A percentile compares a stretch with the other conserved stretches of the same genome.
Evolutionary conservation across 1,140 invertebrate species (phyloP).

Genomic region (Hylyphantes graminicola): DNA sequence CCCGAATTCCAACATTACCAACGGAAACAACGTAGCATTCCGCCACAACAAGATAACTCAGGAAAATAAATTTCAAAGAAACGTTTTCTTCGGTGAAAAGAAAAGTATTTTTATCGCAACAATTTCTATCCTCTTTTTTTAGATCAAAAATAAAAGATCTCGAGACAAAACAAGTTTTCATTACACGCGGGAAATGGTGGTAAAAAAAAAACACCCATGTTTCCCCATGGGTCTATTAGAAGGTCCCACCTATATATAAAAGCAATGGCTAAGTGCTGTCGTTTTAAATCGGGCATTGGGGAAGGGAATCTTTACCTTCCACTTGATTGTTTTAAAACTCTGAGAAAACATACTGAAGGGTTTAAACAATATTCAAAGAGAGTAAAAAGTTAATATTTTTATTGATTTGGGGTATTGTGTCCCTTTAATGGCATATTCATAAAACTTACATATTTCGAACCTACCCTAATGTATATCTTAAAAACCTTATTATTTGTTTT

Average conservation of each 20-base stretch:
- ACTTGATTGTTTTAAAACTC: no score
- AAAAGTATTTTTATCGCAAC: not conserved
- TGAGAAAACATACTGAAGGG: no score
- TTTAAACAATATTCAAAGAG: no score
- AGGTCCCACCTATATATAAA: slow-evolving; percentile 20
- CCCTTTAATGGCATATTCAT: no score
- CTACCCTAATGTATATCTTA: no score
- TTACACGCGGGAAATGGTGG: slow-evolving; percentile 9
- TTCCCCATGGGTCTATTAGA: slow-evolving; percentile 29
- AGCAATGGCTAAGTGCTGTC: slow-evolving; percentile 23
- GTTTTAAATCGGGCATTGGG: slow-evolving; percentile 23
- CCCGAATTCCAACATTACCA: no score
- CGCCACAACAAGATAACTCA: not conserved
- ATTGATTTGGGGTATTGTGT: no score
- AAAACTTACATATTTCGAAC: no score
- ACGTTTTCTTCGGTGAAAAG: not conserved
- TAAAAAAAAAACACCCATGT: not conserved
- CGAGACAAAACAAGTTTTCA: slow-evolving; percentile 33
- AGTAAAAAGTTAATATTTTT: no score
- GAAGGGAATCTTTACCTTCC: not conserved
- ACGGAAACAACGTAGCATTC: not conserved
- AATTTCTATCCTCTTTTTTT: not conserved
- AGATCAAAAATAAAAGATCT: not conserved
- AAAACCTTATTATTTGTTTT: no score
- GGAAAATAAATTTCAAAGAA: slow-evolving; percentile 11